Evolutionary conservation across 2,113 vertebrate species (phyloP).

Genomic region (Forbesichthys agassizii): DNA sequence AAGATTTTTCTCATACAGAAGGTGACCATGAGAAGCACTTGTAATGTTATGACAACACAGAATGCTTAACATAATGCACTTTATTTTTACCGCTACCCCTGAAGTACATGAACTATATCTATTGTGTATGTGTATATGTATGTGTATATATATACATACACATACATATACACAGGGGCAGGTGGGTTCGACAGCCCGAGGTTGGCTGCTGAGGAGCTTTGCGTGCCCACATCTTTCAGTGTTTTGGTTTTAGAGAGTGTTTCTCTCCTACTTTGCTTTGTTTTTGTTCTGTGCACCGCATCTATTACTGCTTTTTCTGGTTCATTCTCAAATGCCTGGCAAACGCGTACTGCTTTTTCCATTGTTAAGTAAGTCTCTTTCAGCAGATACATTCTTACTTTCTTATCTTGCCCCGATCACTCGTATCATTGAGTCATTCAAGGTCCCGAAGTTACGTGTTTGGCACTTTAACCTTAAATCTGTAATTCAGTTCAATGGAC

Average conservation of each 20-base stretch:
- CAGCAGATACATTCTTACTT: not conserved
- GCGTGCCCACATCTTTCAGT: no score
- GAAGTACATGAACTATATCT: no score
- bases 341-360: not conserved
- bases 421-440: not conserved
- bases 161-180: constrained; percentile 51
- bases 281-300: not conserved
- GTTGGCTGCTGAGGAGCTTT: constrained; percentile 92
- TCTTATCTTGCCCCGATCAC: not conserved
- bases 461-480: not conserved
- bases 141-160: no score
- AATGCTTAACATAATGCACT: no score
- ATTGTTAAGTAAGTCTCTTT: not conserved
- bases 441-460: not conserved
- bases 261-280: not conserved
- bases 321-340: not conserved
- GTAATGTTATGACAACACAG: no score
- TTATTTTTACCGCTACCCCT: no score
- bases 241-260: no score
- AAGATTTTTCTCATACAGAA: no score
- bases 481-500: not conserved
- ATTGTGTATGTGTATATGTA: no score
- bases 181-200: constrained; percentile 72
- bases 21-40: no score
- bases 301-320: not conserved